Evolutionary conservation across 2,888 invertebrate genomes (phyloP).

Genomic region (Agonopterix arenella): DNA sequence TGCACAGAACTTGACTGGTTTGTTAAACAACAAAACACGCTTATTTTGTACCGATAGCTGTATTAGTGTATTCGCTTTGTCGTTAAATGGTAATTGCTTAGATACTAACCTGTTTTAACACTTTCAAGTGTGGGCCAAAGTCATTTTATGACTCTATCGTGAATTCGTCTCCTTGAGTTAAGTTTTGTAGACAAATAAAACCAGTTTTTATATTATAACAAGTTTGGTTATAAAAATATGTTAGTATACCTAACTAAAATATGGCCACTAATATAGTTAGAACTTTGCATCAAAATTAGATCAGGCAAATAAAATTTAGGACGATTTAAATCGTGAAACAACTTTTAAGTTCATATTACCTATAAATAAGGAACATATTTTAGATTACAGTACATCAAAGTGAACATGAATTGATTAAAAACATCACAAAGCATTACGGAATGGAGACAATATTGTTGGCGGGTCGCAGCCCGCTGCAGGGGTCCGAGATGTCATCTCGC

Average conservation of each 20-base stretch:
- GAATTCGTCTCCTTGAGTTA: no score
- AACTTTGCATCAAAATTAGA: no score
- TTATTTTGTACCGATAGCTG: constrained; percentile 21
- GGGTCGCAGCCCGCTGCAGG: constrained; percentile 65
- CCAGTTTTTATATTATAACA: no score
- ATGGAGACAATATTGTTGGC: constrained; percentile 73
- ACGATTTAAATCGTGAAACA: no score
- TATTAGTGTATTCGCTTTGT: constrained; percentile 34
- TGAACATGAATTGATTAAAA: constrained; percentile 69
- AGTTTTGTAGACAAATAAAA: no score
- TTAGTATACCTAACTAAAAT: no score
- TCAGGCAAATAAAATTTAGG: no score
- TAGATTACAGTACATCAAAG: constrained; percentile 12
- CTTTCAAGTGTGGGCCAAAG: constrained; percentile 49
- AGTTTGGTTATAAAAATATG: no score
- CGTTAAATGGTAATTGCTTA: constrained; percentile 46
- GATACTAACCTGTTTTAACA: constrained; percentile 41
- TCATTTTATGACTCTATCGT: constrained; percentile 21
- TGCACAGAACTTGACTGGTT: no score
- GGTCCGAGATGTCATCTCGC: constrained; percentile 72
- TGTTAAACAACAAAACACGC: background rate
- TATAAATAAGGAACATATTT: no score
- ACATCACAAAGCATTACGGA: constrained; percentile 64
- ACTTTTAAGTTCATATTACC: no score
- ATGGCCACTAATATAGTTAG: no score